phyloP scores from a whole-genome alignment of 92 coral and sea anemone species.

The Epizoanthus fatuus region DNA sequence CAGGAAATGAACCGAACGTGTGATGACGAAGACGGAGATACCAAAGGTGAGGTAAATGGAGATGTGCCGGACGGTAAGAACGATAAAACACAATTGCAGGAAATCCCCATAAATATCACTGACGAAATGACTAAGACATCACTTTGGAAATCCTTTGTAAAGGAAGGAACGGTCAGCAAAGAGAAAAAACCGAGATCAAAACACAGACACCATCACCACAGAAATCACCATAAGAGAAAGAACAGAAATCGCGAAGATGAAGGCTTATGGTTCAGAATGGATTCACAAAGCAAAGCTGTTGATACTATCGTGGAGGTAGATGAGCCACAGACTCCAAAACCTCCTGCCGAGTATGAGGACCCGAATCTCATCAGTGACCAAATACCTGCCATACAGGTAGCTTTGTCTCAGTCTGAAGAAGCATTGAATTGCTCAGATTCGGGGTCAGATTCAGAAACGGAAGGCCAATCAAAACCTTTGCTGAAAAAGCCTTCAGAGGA shows the following conservation, averaged over 20 bases:
- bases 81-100: slow-evolving; percentile 61
- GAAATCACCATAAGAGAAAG: slow-evolving; percentile 57
- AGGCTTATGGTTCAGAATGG: slow-evolving; percentile 82
- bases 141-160: slow-evolving; percentile 92
- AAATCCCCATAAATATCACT: slow-evolving; percentile 86
- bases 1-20: slow-evolving; percentile 33
- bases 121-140: slow-evolving; percentile 95
- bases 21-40: slow-evolving; percentile 12
- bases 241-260: slow-evolving; percentile 56
- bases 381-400: slow-evolving; percentile 41
- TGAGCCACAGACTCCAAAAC: slow-evolving; percentile 43
- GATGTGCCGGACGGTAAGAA: slow-evolving; percentile 59
- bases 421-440: slow-evolving; percentile 18
- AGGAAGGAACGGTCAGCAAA: slow-evolving; percentile 58
- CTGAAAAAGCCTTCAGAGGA: slow-evolving; percentile 21
- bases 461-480: slow-evolving; percentile 23
- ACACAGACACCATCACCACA: slow-evolving; percentile 71
- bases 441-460: slow-evolving; percentile 30
- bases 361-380: slow-evolving; percentile 46
- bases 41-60: slow-evolving; percentile 52
- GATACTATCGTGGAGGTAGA: slow-evolving; percentile 32
- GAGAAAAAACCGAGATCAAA: slow-evolving; percentile 63
- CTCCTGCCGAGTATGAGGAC: not conserved
- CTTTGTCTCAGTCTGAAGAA: slow-evolving; percentile 22
- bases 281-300: slow-evolving; percentile 41